phyloP scores from a whole-genome alignment of 2,888 invertebrate species.

The Pyrgus malvae region DNA sequence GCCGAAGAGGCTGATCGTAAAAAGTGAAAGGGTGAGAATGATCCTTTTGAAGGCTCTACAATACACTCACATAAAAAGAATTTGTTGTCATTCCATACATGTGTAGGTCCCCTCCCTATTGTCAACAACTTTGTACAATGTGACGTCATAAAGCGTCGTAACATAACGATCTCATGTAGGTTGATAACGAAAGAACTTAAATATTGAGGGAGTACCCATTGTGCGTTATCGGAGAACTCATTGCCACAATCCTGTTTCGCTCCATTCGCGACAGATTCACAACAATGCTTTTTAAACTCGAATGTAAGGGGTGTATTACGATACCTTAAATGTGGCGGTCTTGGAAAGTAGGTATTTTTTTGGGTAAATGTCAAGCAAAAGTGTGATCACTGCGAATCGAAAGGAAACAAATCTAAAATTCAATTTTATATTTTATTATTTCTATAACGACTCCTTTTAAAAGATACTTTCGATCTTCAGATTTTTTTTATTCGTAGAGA shows the following conservation, averaged over 20 bases:
- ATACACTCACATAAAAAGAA: neutral
- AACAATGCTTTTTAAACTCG: conserved; percentile 53
- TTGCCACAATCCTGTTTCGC: conserved; percentile 68
- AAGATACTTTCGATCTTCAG: no score
- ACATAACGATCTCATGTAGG: conserved; percentile 15
- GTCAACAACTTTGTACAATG: conserved; percentile 22
- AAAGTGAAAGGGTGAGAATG: no score
- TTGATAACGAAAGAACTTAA: conserved; percentile 22
- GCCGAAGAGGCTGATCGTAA: no score
- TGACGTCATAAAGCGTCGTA: conserved; percentile 29
- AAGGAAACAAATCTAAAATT: no score
- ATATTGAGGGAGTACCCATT: conserved; percentile 24
- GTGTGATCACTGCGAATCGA: neutral
- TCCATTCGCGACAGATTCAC: conserved; percentile 45
- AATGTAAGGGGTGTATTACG: conserved; percentile 28
- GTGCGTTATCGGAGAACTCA: conserved; percentile 60
- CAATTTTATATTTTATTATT: no score
- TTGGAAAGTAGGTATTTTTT: neutral
- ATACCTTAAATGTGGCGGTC: neutral
- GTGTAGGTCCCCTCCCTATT: neutral
- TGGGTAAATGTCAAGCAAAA: neutral
- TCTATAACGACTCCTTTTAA: no score
- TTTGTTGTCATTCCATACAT: conserved; percentile 14
- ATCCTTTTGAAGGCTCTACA: no score
- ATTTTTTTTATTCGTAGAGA: no score